These are phyloP conservation scores for Cydia fagiglandana DNA, from an alignment of 1,140 invertebrate species.

Conservation along the genomic window DNA sequence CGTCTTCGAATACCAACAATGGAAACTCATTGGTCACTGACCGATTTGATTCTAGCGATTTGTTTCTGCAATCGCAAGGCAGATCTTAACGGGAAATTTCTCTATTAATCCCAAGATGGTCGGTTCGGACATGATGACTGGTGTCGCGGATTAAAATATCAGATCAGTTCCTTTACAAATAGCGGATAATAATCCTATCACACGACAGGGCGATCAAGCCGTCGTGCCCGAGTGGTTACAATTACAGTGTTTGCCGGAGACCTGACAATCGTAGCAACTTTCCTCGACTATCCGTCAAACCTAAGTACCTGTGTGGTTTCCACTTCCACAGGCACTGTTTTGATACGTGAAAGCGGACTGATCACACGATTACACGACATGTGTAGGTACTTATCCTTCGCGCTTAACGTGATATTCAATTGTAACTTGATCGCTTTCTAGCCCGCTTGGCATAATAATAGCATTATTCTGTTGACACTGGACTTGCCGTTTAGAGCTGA, in stretches of 20 bases:
- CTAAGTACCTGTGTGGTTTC: slow-evolving; percentile 29
- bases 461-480: not conserved
- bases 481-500: not conserved
- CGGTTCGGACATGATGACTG: slow-evolving; percentile 1
- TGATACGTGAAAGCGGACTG: slow-evolving; percentile 53
- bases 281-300: slow-evolving; percentile 44
- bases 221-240: slow-evolving; percentile 39
- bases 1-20: slow-evolving; percentile 30
- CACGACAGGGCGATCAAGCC: slow-evolving; percentile 25
- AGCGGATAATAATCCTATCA: slow-evolving; percentile 30
- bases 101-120: not conserved
- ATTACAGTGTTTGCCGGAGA: slow-evolving; percentile 44
- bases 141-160: slow-evolving; percentile 24
- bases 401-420: slow-evolving; percentile 57
- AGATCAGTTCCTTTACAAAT: slow-evolving; percentile 29
- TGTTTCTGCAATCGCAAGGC: not conserved
- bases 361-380: slow-evolving; percentile 51
- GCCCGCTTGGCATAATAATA: slow-evolving; percentile 32
- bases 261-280: slow-evolving; percentile 47
- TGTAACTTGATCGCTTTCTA: slow-evolving; percentile 57
- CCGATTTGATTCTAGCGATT: slow-evolving; percentile 27
- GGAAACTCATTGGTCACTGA: slow-evolving; percentile 24
- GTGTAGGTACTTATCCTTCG: slow-evolving; percentile 49
- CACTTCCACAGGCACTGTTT: slow-evolving; percentile 15
- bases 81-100: slow-evolving; percentile 15